Evolutionary conservation across 2,888 invertebrate species (phyloP), one percentile per base, ranked within the genome.

Genomic region (Aelia acuminata): DNA sequence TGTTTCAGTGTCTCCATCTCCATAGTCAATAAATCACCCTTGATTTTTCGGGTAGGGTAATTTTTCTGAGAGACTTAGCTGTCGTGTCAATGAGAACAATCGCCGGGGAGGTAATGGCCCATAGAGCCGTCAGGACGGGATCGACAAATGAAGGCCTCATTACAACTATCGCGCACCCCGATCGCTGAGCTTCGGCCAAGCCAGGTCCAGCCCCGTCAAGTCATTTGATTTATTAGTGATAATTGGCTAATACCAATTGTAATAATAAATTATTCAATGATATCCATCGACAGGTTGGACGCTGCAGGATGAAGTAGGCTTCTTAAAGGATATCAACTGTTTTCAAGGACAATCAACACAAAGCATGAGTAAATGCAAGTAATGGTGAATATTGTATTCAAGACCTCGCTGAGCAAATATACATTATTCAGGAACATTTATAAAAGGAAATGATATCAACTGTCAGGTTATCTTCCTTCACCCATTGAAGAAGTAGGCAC

Each of bases 91-190:
- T 87, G 63, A 63, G 70, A 70, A 87, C 87, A 87, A 87, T 87
- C 39, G 43, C 1, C 1, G 70, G 13, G 18, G 5, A 47, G 49
- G 80, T 87, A 87, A 87, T 87, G 87, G 87, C n/a, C 87, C n/a
- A 87, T 87, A 87, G 53, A 87, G 80, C 53, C 63, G 87, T 87
- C 87, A 87, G 35, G n/a, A 15, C 0, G 26, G n/a, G 50, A 22
- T 26, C 87, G 43, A 87, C 87, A 87, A 87, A 87, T 84, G 87
- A 87, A 35, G 39, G 31, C 2, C 75, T 87, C 87, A 87, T 87
- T 87, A 87, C 84, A 87, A 50, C 87, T 84, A 87, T 87, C 87
- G 50, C 43, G 43, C 57, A 26, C n/a, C n/a, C 57, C 43, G 5
- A 50, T 85, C 85, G 70, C 15, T 70, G 63, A 43, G 80, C 75